phyloP scores from a whole-genome alignment of 2,888 invertebrate genomes.

The Pocota personata region DNA sequence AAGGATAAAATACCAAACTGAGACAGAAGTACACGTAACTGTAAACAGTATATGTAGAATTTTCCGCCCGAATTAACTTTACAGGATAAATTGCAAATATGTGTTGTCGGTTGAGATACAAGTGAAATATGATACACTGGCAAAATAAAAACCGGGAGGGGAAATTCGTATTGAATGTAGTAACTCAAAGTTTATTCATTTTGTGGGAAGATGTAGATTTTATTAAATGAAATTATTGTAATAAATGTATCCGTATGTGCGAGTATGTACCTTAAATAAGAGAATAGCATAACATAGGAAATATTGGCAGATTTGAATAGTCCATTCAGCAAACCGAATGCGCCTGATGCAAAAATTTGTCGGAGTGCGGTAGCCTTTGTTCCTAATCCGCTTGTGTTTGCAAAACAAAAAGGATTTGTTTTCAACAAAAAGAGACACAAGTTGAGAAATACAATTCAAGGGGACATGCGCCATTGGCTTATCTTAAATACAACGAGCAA shows the following conservation, averaged over 20 bases:
- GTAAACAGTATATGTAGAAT: constrained; percentile 55
- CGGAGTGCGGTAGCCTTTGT: constrained; percentile 34
- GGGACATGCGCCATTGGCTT: constrained; percentile 54
- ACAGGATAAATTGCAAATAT: constrained; percentile 8
- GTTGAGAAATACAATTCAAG: not conserved
- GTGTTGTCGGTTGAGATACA: constrained; percentile 4
- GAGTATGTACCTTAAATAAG: no score
- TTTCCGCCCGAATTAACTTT: constrained; percentile 49
- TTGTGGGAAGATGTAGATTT: constrained; percentile 39
- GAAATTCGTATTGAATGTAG: constrained; percentile 1
- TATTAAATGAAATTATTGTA: not conserved
- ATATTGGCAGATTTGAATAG: constrained; percentile 3
- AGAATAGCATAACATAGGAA: not conserved
- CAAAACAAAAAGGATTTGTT: constrained; percentile 59
- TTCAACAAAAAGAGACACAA: not conserved
- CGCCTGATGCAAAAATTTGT: constrained; percentile 4
- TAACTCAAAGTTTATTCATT: not conserved
- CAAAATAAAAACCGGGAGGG: not conserved
- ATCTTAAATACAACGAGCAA: constrained; percentile 33
- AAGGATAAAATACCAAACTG: not conserved
- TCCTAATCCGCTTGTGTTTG: constrained; percentile 64
- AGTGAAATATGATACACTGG: constrained; percentile 57
- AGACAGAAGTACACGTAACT: not conserved
- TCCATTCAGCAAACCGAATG: not conserved
- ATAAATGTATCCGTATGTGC: not conserved